phyloP scores from a whole-genome alignment of 2,113 vertebrate species.

The Gulo gulo region DNA sequence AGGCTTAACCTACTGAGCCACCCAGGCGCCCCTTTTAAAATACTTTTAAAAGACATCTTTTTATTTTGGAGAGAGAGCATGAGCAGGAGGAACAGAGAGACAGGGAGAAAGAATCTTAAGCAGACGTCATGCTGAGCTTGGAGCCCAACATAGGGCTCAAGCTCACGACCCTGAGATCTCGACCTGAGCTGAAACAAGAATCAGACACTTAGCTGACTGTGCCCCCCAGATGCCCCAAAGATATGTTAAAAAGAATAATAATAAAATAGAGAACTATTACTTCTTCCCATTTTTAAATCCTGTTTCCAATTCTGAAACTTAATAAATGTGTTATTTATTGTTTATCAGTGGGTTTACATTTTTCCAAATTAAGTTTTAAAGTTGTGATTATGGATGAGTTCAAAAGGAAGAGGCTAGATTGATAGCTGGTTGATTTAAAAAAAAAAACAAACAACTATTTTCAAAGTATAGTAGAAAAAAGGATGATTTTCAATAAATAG shows the following conservation, averaged over 20 bases:
- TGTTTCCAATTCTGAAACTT: background rate
- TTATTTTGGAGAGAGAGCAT: too few species aligned
- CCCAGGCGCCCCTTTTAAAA: too few species aligned
- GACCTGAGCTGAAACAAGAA: too few species aligned
- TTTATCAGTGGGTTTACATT: background rate
- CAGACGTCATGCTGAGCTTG: too few species aligned
- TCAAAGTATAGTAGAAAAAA: background rate
- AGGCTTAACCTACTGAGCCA: too few species aligned
- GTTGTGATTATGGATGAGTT: background rate
- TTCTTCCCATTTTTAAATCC: background rate
- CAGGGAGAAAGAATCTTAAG: too few species aligned
- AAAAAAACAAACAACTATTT: background rate
- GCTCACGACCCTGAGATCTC: too few species aligned
- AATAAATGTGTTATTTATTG: background rate
- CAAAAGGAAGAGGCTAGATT: background rate
- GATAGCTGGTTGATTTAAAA: background rate
- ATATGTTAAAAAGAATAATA: background rate
- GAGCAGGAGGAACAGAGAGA: too few species aligned
- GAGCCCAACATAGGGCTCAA: too few species aligned
- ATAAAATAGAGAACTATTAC: background rate
- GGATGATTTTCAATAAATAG: background rate
- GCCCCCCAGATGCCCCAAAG: background rate
- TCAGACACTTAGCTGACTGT: background rate
- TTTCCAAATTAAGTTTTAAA: conserved; percentile 16
- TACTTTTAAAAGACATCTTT: too few species aligned